Conservation (phyloP, 1,140 invertebrate genomes). For the Agrypnia vestita region DNA sequence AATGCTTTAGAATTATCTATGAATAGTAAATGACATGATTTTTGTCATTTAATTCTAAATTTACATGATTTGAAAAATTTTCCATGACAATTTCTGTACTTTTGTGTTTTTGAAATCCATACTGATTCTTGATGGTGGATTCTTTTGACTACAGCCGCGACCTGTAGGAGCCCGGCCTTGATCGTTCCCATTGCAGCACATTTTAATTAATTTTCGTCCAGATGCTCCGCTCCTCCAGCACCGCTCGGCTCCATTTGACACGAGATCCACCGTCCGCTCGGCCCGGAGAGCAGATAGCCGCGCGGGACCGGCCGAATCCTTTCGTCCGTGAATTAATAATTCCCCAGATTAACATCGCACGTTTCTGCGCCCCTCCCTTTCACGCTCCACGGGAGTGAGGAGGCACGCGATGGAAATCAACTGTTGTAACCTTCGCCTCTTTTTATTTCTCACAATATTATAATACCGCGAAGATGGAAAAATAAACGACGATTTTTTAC, state of each 20-base stretch:
- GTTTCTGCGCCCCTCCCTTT: slow-evolving; percentile 3
- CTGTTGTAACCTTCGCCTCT: neutral
- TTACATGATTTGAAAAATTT: too few species aligned
- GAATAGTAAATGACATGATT: too few species aligned
- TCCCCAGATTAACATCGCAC: slow-evolving; percentile 18
- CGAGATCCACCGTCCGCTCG: neutral
- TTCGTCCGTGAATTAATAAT: slow-evolving; percentile 19
- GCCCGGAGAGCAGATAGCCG: neutral
- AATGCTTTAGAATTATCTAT: too few species aligned
- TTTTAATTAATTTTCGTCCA: slow-evolving; percentile 1
- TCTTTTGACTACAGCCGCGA: too few species aligned
- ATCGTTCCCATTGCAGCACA: too few species aligned
- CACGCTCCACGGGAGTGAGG: neutral
- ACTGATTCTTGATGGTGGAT: too few species aligned
- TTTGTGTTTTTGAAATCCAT: too few species aligned
- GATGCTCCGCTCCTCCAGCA: neutral
- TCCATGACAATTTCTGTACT: too few species aligned
- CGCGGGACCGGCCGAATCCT: slow-evolving; percentile 1
- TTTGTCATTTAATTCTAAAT: too few species aligned
- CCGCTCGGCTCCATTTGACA: slow-evolving; percentile 3
- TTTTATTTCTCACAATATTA: slow-evolving; percentile 3
- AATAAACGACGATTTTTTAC: too few species aligned
- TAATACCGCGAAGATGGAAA: neutral
- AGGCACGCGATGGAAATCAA: neutral
- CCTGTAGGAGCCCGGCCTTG: too few species aligned